Base-by-base conservation (phyloP, 92 coral and sea anemone species). In the Heteractis magnifica region DNA sequence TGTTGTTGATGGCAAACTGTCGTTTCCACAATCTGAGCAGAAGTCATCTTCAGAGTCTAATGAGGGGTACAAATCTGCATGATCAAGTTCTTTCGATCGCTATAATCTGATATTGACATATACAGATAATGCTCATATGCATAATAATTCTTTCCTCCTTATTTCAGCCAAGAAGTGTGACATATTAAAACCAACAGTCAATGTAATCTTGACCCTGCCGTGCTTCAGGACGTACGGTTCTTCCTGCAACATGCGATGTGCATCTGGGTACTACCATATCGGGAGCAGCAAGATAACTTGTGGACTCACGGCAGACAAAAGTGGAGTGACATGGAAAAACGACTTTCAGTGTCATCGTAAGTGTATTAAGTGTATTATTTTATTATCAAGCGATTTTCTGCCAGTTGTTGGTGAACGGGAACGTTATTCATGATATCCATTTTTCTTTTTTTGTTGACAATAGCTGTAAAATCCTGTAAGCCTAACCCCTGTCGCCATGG, bases 401-500 rank as follows among this genome's bases (percentile, higher is more conserved):
- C 6, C 6, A 15, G 71, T 62, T 8, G 4, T 62, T 62, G 5
- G 6, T 62, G 56, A 52, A 6, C 56, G 56, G 56, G 10, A 52
- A 52, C 56, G 56, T 52, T 52, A 52, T 5, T 52, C 6, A 10
- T 52, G 10, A 52, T 52, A 52, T 5, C 56, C 10, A 10, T 49
- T 77, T 19, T 49, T 49, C 58, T 52, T 18, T 49, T 79, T 79
- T 14, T 55, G 7, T 56, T 52, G 1, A 19, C 41, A 11, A 16
- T 41, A 84, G 87, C 8, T 76, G 77, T 65, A 14, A 75, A 52
- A 53, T n/a, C 75, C 6, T 84, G 87, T 18, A 77, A 59, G 59
- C 87, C 87, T 12, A 84, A 77, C 53, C 87, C 87, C 48, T 84
- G 87, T 21, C 77, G 48, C 10, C 87, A 84, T 41, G 87, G 70